Base-by-base conservation (phyloP, 2,888 invertebrate species). In the Nebria salina region DNA sequence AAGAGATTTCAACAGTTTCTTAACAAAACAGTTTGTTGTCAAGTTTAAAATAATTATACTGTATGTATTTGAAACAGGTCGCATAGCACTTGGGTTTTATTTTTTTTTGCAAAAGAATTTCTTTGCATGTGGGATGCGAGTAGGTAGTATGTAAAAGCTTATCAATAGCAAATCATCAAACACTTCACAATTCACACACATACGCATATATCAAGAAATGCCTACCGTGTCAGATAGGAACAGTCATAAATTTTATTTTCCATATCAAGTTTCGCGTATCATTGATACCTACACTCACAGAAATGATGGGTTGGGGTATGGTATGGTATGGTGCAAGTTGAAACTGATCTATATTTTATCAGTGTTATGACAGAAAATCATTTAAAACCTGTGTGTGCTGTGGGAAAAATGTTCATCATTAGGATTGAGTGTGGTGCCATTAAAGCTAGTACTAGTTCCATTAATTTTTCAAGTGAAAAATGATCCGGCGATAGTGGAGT, bases 381-480 rank as follows among this genome's bases (percentile, higher is more conserved):
- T 54, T 54, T 13, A 34, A 34, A 34, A 34, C 54, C 8, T 13
- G 54, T 54, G 54, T 54, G 8, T 8, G 54, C 54, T 54, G 54
- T 13, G 54, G 7, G 54, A 54, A 54, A 54, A 54, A 54, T 13
- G 54, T 13, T 8, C 54, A 54, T 54, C 54, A 54, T 54, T 54
- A 54, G 54, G 54, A 54, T 54, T 8, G 54, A 54, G 54, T 54
- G 54, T 11, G 54, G 54, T 13, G 8, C 11, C 54, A 8, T 11
- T 54, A 11, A 43, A 54, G 54, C 54, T 54, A 54, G 54, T 54
- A 13, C 11, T 54, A 54, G 54, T 54, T 54, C 54, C 54, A 54
- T 54, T 54, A 54, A 54, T 54, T 54, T 54, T 54, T 54, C 54
- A 54, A 54, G 54, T 54, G 54, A 54, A 54, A 54, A 54, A 54